Conservation (phyloP, 2,888 invertebrate species). For the Drosophila limbata region DNA sequence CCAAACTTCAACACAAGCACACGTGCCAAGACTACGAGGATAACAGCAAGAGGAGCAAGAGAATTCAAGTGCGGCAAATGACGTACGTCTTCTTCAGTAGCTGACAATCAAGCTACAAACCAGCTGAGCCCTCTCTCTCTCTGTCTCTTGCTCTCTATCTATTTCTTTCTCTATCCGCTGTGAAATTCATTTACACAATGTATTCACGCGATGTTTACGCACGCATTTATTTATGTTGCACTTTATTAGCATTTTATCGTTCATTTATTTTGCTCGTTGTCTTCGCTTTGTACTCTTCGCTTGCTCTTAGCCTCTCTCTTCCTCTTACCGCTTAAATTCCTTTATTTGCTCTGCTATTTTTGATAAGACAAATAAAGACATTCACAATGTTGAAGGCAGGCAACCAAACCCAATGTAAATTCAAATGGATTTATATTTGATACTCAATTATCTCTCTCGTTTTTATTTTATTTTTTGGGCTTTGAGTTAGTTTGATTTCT, state of each 20-base stretch:
- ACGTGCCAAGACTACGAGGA: slow-evolving; percentile 44
- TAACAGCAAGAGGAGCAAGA: slow-evolving; percentile 19
- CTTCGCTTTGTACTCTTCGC: slow-evolving; percentile 56
- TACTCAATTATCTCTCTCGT: background rate
- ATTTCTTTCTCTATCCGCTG: slow-evolving; percentile 3
- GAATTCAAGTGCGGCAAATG: slow-evolving; percentile 26
- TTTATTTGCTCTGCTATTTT: slow-evolving; percentile 37
- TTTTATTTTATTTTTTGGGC: background rate
- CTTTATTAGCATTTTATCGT: slow-evolving; percentile 80
- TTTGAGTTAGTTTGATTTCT: background rate
- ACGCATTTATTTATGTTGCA: slow-evolving; percentile 74
- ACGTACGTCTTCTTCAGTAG: slow-evolving; percentile 14
- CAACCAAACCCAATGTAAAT: slow-evolving; percentile 23
- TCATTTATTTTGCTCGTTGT: slow-evolving; percentile 81
- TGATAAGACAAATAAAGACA: slow-evolving; percentile 46
- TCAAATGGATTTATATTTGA: slow-evolving; percentile 14
- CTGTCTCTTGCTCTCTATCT: background rate
- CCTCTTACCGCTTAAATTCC: slow-evolving; percentile 15
- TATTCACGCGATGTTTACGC: slow-evolving; percentile 63
- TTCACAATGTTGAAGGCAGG: background rate
- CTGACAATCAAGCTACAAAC: slow-evolving; percentile 40
- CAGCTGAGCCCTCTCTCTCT: background rate
- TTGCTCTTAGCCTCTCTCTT: background rate
- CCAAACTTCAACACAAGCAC: slow-evolving; percentile 51
- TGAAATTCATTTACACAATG: slow-evolving; percentile 35